Percentiles rank a stretch among this genome's conserved stretches.
Evolutionary conservation across 2,113 vertebrate genomes (phyloP).

Genomic region (Corythornis madagascariensis): DNA sequence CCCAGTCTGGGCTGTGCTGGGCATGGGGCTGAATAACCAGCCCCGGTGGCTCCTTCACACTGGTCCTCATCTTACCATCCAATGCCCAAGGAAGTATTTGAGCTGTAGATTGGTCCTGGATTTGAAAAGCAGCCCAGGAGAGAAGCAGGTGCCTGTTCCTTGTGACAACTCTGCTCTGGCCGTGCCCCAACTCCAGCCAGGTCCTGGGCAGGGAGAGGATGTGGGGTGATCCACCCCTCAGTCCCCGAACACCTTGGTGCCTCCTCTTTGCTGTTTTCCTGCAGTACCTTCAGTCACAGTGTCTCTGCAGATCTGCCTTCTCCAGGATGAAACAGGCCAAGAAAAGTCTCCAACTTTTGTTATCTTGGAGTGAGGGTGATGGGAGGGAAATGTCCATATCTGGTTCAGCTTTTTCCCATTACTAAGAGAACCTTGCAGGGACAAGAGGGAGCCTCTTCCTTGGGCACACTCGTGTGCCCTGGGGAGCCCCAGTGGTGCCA

Average conservation of each 20-base stretch:
- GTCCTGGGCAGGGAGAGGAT: background rate
- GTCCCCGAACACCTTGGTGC: rapidly evolving
- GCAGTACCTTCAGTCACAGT: background rate
- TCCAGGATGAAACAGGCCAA: background rate
- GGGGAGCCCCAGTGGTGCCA: rapidly evolving
- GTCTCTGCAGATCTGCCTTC: background rate
- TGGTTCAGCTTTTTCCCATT: background rate
- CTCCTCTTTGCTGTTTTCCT: background rate
- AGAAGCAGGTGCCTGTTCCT: background rate
- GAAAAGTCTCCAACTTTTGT: background rate
- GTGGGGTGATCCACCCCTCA: background rate
- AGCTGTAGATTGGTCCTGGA: background rate
- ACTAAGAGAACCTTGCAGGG: background rate
- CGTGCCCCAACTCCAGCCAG: background rate
- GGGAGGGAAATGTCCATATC: background rate
- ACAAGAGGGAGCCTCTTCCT: background rate
- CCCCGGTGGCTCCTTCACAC: background rate
- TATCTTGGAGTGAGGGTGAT: rapidly evolving
- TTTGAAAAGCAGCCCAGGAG: background rate
- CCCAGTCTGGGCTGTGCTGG: rapidly evolving
- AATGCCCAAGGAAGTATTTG: background rate
- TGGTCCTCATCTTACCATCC: background rate
- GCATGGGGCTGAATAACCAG: background rate
- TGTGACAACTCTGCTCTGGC: background rate
- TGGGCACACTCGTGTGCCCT: rapidly evolving